These are phyloP conservation scores for Teleogryllus occipitalis DNA, from an alignment of 1,140 invertebrate species.

Conservation along the genomic window DNA sequence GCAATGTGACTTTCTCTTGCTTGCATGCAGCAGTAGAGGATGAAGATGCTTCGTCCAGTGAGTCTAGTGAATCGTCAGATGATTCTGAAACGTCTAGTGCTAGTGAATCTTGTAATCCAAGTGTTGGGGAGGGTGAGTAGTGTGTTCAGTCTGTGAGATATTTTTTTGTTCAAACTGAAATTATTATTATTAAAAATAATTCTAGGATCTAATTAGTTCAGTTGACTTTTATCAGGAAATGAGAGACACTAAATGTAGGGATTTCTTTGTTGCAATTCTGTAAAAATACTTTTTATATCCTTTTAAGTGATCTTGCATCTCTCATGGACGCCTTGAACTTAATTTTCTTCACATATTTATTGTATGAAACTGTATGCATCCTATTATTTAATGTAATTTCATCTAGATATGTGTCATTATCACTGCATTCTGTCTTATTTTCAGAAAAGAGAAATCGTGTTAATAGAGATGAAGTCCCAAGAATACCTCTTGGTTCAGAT, in stretches of 20 bases:
- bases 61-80: constrained; percentile 41
- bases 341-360: too few relatives aligned
- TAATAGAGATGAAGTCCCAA: constrained; percentile 45
- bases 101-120: constrained; percentile 29
- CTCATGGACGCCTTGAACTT: too few relatives aligned
- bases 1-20: constrained; percentile 16
- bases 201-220: background rate
- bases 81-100: constrained; percentile 42
- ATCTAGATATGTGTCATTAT: background rate
- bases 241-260: too few relatives aligned
- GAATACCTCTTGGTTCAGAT: constrained; percentile 38
- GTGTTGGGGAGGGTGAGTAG: constrained; percentile 23
- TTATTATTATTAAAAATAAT: background rate
- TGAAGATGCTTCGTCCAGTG: constrained; percentile 38
- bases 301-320: too few relatives aligned
- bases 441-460: constrained; percentile 56
- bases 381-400: background rate
- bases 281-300: too few relatives aligned
- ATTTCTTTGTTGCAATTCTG: too few relatives aligned
- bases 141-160: background rate
- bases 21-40: constrained; percentile 32
- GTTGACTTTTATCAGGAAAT: background rate
- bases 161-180: background rate
- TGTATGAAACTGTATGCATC: background rate
- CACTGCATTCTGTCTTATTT: constrained; percentile 27